phyloP scores from a whole-genome alignment of 2,888 invertebrate genomes.

The Stratiomys singularior region DNA sequence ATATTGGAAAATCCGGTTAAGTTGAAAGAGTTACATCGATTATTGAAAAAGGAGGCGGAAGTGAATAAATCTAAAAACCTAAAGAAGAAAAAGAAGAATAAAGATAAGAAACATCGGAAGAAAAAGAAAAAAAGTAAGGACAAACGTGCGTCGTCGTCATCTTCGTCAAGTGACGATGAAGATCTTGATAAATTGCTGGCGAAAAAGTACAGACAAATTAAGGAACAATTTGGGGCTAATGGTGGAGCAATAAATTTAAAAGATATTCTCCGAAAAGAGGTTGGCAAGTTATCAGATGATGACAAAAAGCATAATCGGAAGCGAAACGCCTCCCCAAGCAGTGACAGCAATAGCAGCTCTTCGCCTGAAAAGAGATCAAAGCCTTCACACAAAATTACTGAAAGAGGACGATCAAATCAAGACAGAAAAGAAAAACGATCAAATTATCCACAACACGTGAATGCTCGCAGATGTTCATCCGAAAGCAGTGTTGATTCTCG shows the following conservation, averaged over 20 bases:
- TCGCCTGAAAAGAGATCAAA: background rate
- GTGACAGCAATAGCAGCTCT: background rate
- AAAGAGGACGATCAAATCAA: background rate
- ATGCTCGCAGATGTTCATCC: background rate
- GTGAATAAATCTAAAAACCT: constrained; percentile 56
- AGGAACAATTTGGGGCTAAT: constrained; percentile 63
- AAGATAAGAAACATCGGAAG: constrained; percentile 44
- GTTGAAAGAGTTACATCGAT: constrained; percentile 83
- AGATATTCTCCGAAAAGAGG: constrained; percentile 62
- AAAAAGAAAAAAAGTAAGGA: constrained; percentile 56
- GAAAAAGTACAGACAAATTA: constrained; percentile 75
- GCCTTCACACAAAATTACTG: background rate
- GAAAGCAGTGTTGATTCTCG: background rate
- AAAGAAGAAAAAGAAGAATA: constrained; percentile 57
- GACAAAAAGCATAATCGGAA: constrained; percentile 58
- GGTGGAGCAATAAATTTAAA: constrained; percentile 59
- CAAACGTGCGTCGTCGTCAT: constrained; percentile 56
- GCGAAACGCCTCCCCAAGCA: constrained; percentile 3
- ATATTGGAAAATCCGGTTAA: constrained; percentile 92
- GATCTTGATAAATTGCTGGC: constrained; percentile 77
- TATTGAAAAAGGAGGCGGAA: constrained; percentile 73
- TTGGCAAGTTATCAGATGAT: constrained; percentile 63
- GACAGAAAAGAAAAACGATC: too few species aligned
- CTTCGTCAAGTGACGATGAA: constrained; percentile 60
- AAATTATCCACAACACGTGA: too few species aligned